Evolutionary conservation across 2,888 invertebrate genomes (phyloP).

Genomic region (Ectemnius continuus): DNA sequence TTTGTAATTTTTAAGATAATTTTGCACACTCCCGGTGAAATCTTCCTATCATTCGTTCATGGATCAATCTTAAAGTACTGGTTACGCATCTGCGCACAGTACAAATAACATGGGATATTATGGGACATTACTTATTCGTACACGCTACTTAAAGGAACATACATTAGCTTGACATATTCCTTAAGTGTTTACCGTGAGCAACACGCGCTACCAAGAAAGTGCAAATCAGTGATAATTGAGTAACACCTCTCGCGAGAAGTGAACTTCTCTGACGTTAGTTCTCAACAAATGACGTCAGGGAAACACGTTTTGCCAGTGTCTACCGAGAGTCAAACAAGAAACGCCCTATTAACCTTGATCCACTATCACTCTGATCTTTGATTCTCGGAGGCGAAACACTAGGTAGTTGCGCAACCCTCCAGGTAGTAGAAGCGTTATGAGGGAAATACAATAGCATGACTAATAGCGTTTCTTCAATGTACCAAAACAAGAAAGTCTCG

Average conservation of each 20-base stretch:
- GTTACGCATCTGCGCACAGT: too few species aligned
- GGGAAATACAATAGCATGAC: slow-evolving; percentile 20
- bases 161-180: too few species aligned
- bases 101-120: too few species aligned
- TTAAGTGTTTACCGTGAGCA: slow-evolving; percentile 1
- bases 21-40: background rate
- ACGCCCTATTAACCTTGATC: slow-evolving; percentile 36
- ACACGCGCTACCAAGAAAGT: slow-evolving; percentile 27
- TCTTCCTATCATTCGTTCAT: background rate
- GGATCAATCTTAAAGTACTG: too few species aligned
- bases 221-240: slow-evolving; percentile 39
- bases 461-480: slow-evolving; percentile 24
- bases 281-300: slow-evolving; percentile 32
- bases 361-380: slow-evolving; percentile 12
- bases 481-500: slow-evolving; percentile 9
- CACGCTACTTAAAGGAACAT: too few species aligned
- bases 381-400: slow-evolving; percentile 13
- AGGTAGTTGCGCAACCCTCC: slow-evolving; percentile 32
- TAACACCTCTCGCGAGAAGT: slow-evolving; percentile 2
- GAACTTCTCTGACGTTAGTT: background rate
- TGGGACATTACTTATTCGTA: too few species aligned
- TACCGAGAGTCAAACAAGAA: slow-evolving; percentile 2
- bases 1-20: background rate
- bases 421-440: background rate
- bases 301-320: slow-evolving; percentile 5